Conservation (phyloP, 2,888 invertebrate genomes). For the Malthinus seriepunctatus region DNA sequence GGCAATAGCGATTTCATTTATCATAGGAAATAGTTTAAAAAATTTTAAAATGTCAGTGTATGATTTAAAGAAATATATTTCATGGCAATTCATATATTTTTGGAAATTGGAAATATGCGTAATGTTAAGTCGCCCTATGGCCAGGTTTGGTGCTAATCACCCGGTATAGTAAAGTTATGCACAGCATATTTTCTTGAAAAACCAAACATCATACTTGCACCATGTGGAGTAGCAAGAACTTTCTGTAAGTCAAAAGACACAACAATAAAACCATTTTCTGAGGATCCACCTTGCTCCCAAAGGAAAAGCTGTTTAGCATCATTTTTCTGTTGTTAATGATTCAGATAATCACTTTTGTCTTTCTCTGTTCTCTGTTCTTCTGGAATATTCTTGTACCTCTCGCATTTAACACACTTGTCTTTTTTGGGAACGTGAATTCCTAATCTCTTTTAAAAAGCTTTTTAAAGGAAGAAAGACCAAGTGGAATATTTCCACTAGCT, state of each 20-base stretch:
- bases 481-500: slow-evolving; percentile 5
- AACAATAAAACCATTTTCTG: slow-evolving; percentile 8
- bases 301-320: too few species aligned
- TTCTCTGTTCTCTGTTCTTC: slow-evolving; percentile 7
- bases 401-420: background rate
- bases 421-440: background rate
- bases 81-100: too few species aligned
- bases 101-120: too few species aligned
- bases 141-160: too few species aligned
- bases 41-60: too few species aligned
- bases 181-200: slow-evolving; percentile 36
- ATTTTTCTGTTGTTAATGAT: too few species aligned
- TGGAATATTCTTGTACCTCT: background rate
- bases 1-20: too few species aligned
- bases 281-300: background rate
- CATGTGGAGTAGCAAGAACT: slow-evolving; percentile 34
- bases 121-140: too few species aligned
- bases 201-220: slow-evolving; percentile 29
- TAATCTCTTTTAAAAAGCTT: too few species aligned
- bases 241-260: slow-evolving; percentile 35
- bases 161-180: too few species aligned
- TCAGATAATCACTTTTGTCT: background rate
- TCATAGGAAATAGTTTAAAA: too few species aligned
- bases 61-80: too few species aligned
- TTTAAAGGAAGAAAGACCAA: background rate